A percentile compares a stretch with the other conserved stretches of the same genome.
Evolutionary conservation across 2,797 vertebrate genomes (phyloP).

Genomic region (Babyrousa celebensis): DNA sequence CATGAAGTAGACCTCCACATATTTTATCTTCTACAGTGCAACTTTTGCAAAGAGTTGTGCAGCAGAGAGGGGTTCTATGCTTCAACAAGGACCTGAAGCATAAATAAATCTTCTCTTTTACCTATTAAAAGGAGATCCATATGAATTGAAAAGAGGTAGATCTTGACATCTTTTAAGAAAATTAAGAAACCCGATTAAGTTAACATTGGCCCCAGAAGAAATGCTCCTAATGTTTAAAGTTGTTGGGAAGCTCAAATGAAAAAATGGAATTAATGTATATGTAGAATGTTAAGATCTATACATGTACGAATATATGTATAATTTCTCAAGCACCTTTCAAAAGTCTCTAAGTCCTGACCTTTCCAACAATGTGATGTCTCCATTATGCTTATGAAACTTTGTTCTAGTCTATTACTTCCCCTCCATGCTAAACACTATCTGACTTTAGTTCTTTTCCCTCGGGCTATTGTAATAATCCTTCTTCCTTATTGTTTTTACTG

Average conservation of each 20-base stretch:
- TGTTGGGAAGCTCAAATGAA: not conserved
- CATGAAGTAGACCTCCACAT: not conserved
- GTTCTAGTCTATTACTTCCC: not conserved
- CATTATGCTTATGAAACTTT: not conserved
- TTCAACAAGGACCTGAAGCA: not conserved
- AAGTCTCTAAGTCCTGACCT: not conserved
- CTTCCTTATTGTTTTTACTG: not conserved
- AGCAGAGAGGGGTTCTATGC: not conserved
- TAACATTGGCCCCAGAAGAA: not conserved
- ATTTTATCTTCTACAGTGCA: not conserved
- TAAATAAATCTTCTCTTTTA: not conserved
- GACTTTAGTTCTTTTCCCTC: not conserved
- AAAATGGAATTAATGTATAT: constrained; percentile 38
- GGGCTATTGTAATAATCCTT: not conserved
- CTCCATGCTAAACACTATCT: not conserved
- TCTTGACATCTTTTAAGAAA: not conserved
- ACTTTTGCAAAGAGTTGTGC: not conserved
- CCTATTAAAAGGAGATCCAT: not conserved
- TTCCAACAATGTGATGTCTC: not conserved
- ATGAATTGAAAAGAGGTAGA: not conserved
- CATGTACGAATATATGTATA: not conserved
- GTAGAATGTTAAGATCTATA: constrained; percentile 24
- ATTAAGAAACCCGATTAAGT: not conserved
- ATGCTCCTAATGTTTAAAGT: not conserved
- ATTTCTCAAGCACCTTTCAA: not conserved